phyloP scores from a whole-genome alignment of 2,888 invertebrate species.

The Neocrepidodera transversa region DNA sequence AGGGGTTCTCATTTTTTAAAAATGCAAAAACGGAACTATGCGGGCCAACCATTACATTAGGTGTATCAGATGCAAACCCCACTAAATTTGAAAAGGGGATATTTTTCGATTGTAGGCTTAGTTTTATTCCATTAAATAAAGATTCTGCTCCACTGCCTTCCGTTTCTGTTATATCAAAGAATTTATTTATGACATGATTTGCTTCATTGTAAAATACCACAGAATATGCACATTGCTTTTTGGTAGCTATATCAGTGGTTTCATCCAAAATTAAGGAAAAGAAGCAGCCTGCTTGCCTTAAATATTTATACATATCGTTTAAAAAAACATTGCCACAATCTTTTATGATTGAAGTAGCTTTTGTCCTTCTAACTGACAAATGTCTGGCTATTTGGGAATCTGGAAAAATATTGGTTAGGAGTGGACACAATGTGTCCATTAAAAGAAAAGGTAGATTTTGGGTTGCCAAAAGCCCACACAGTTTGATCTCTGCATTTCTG shows the following conservation, averaged over 20 bases:
- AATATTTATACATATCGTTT: neutral
- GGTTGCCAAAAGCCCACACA: neutral
- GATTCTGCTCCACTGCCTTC: neutral
- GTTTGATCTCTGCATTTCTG: conserved; percentile 4
- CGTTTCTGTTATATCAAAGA: conserved; percentile 21
- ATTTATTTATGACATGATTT: neutral
- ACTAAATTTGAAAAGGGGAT: conserved; percentile 16
- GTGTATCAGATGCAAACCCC: conserved; percentile 25
- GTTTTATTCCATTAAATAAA: neutral
- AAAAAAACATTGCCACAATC: neutral
- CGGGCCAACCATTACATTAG: conserved; percentile 29
- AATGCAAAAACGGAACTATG: conserved; percentile 18
- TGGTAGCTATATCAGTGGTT: neutral
- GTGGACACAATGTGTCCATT: neutral
- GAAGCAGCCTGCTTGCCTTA: neutral
- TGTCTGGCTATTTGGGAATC: conserved; percentile 11
- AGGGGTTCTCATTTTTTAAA: conserved; percentile 21
- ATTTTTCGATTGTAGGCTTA: neutral
- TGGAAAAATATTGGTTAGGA: conserved; percentile 6
- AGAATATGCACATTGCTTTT: conserved; percentile 10
- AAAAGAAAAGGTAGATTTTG: conserved; percentile 10
- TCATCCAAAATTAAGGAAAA: conserved; percentile 16
- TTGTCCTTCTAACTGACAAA: conserved; percentile 9
- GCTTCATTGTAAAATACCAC: neutral
- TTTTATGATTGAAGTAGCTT: conserved; percentile 6